A percentile compares a stretch with the other conserved stretches of the same genome.
These are phyloP conservation scores for Hartigia nigra DNA, from an alignment of 2,888 invertebrate genomes.

Conservation along the genomic window DNA sequence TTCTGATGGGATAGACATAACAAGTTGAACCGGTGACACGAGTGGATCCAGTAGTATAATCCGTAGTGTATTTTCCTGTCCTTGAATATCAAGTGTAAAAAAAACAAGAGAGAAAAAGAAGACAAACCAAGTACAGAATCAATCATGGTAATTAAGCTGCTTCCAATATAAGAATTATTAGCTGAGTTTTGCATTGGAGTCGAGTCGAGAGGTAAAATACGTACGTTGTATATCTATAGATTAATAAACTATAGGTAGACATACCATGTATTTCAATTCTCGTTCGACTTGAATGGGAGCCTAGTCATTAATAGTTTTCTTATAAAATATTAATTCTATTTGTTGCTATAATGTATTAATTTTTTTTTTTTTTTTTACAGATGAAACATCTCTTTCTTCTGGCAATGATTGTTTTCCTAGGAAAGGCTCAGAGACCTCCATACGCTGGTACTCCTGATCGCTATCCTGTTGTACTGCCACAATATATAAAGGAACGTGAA, in stretches of 20 bases:
- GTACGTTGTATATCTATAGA: neutral
- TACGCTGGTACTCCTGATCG: constrained; percentile 74
- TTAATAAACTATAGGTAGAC: neutral
- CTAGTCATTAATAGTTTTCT: neutral
- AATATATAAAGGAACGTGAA: constrained; percentile 27
- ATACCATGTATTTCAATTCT: neutral
- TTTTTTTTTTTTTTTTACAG: constrained; percentile 26
- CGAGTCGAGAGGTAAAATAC: neutral
- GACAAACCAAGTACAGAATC: neutral
- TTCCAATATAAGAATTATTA: neutral
- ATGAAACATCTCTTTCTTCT: constrained; percentile 49
- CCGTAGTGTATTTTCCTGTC: constrained; percentile 1
- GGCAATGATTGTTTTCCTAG: constrained; percentile 48
- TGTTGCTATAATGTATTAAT: neutral
- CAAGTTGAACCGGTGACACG: constrained; percentile 21
- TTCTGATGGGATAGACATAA: constrained; percentile 21
- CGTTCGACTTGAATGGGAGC: neutral
- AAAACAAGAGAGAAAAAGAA: neutral
- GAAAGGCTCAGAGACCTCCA: constrained; percentile 72
- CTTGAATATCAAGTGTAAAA: neutral
- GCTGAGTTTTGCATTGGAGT: neutral
- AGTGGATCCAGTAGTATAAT: neutral
- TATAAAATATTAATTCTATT: neutral
- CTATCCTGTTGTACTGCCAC: constrained; percentile 68
- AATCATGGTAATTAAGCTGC: neutral